These are phyloP conservation scores for Lasioglossum zephyrum DNA, from an alignment of 2,888 invertebrate genomes.

Conservation along the genomic window DNA sequence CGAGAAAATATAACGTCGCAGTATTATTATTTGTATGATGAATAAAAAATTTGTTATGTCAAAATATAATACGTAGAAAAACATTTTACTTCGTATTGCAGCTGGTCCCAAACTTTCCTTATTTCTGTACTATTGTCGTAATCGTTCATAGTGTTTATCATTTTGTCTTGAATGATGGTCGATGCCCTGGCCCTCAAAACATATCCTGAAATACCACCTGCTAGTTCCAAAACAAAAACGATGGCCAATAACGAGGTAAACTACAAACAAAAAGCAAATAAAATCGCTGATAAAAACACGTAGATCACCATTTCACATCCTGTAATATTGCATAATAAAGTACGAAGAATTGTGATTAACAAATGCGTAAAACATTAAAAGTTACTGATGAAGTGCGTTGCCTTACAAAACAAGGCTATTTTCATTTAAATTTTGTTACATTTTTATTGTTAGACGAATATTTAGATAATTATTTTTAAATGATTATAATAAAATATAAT, in stretches of 20 bases:
- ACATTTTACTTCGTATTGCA: conserved; percentile 86
- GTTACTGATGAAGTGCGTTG: too few relatives aligned
- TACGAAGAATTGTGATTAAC: background rate
- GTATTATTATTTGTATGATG: background rate
- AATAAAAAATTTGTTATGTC: background rate
- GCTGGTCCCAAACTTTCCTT: conserved; percentile 86
- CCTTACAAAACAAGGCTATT: too few relatives aligned
- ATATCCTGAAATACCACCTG: conserved; percentile 91
- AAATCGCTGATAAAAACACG: background rate
- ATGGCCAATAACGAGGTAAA: conserved; percentile 89
- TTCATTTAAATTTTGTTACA: background rate
- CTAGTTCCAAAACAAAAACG: conserved; percentile 91
- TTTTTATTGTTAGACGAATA: background rate
- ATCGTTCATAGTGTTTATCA: conserved; percentile 85
- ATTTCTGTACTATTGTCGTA: conserved; percentile 84
- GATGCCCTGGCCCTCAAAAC: conserved; percentile 87
- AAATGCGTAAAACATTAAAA: background rate
- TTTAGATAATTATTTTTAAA: background rate
- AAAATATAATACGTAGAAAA: background rate
- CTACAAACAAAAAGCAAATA: conserved; percentile 80
- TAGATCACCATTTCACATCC: background rate
- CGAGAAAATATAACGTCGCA: background rate
- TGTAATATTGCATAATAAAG: background rate
- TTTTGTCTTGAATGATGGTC: conserved; percentile 85
- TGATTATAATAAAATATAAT: background rate